These are phyloP conservation scores for Chrysogorgia sp. DNA, from an alignment of 92 coral and sea anemone genomes.

Conservation along the genomic window DNA sequence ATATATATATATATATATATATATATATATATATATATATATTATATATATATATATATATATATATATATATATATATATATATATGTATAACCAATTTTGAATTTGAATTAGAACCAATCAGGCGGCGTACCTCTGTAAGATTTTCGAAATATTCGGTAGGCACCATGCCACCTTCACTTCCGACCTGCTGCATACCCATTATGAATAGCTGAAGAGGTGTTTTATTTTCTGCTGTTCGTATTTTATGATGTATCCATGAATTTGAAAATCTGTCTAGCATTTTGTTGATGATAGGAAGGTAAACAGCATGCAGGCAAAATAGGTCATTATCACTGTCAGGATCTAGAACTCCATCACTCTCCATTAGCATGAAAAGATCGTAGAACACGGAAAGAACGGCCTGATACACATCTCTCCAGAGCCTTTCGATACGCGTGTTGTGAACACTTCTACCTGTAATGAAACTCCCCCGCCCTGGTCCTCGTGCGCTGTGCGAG, in stretches of 20 bases:
- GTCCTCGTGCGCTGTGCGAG: constrained; percentile 46
- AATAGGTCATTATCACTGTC: constrained; percentile 46
- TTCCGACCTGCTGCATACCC: constrained; percentile 70
- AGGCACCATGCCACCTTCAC: constrained; percentile 44
- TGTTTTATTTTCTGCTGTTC: constrained; percentile 57
- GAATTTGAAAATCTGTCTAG: constrained; percentile 31
- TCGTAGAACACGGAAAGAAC: constrained; percentile 45
- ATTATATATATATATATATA: no score
- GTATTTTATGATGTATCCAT: constrained; percentile 55
- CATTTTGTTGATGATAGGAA: constrained; percentile 39
- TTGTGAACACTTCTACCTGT: constrained; percentile 54
- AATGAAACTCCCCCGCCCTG: constrained; percentile 53
- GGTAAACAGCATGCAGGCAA: constrained; percentile 48
- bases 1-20: not conserved
- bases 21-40: no score
- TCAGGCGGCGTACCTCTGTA: constrained; percentile 20
- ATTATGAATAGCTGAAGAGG: constrained; percentile 62
- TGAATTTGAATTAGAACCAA: no score
- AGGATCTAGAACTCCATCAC: not conserved
- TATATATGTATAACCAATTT: not conserved
- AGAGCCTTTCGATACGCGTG: constrained; percentile 49
- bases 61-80: not conserved
- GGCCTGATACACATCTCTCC: constrained; percentile 54
- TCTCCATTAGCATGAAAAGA: constrained; percentile 36
- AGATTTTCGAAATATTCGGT: constrained; percentile 62